Evolutionary conservation across 2,113 vertebrate genomes (phyloP).

Genomic region (Macquaria ambigua): DNA sequence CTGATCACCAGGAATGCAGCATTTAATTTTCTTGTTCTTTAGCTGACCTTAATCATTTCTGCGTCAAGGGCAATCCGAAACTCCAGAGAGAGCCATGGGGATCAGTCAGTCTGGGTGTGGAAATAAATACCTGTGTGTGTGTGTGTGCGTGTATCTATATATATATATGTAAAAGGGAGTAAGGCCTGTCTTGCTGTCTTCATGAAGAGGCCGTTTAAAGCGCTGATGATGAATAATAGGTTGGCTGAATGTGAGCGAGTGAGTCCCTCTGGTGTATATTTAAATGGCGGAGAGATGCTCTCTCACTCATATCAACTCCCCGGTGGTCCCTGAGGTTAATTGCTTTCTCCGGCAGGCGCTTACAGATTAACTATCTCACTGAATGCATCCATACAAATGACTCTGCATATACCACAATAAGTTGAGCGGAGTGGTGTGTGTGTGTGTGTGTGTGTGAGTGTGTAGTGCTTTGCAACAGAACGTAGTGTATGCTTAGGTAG

Average conservation of each 20-base stretch:
- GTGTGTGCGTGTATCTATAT: slow-evolving; percentile 22
- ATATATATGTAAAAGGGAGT: slow-evolving; percentile 36
- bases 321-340: slow-evolving; percentile 73
- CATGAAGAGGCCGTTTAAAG: slow-evolving; percentile 57
- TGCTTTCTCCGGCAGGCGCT: slow-evolving; percentile 73
- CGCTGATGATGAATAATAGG: slow-evolving; percentile 68
- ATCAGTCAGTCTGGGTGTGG: slow-evolving; percentile 41
- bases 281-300: slow-evolving; percentile 60
- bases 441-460: slow-evolving; percentile 38
- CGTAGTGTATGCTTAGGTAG: slow-evolving; percentile 28
- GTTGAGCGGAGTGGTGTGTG: slow-evolving; percentile 25
- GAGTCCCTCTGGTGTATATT: slow-evolving; percentile 70
- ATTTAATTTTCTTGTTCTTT: slow-evolving; percentile 60
- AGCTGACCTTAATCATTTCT: slow-evolving; percentile 64
- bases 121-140: slow-evolving; percentile 55
- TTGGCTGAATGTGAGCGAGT: slow-evolving; percentile 33
- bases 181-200: slow-evolving; percentile 60
- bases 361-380: slow-evolving; percentile 73
- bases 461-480: slow-evolving; percentile 35
- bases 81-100: slow-evolving; percentile 46
- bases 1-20: slow-evolving; percentile 64
- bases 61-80: slow-evolving; percentile 51
- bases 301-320: slow-evolving; percentile 66
- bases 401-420: slow-evolving; percentile 54
- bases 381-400: slow-evolving; percentile 76